A percentile compares a stretch with the other conserved stretches of the same genome.
Evolutionary conservation across 2,888 invertebrate genomes (phyloP).

Genomic region (Phragmatobia fuliginosa): DNA sequence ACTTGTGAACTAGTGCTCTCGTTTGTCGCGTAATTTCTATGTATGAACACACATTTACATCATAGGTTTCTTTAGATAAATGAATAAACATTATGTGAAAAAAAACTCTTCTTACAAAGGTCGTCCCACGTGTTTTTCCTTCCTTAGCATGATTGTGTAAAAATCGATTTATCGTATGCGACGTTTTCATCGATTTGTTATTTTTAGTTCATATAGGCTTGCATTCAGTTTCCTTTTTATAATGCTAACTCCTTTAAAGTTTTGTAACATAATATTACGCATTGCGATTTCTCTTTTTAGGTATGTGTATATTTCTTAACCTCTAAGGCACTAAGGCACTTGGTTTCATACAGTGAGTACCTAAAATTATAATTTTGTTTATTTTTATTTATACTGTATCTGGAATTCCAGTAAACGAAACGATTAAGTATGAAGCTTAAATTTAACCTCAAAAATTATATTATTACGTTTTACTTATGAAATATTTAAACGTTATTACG

Average conservation of each 20-base stretch:
- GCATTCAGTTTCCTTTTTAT: too few species aligned
- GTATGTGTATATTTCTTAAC: neutral
- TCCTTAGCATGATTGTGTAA: constrained; percentile 20
- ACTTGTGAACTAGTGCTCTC: too few species aligned
- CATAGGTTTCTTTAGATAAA: constrained; percentile 18
- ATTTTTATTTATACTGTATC: too few species aligned
- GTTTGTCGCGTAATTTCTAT: too few species aligned
- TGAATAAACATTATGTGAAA: neutral
- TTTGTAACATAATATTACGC: constrained; percentile 18
- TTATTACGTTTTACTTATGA: too few species aligned
- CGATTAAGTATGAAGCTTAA: too few species aligned
- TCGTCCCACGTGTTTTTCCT: constrained; percentile 22
- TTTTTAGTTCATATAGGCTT: neutral
- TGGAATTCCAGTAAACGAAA: too few species aligned
- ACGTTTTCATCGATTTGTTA: constrained; percentile 28
- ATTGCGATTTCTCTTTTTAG: neutral
- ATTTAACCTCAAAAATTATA: too few species aligned
- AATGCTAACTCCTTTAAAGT: constrained; percentile 11
- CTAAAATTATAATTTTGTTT: neutral
- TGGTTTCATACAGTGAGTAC: neutral
- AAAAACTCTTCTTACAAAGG: constrained; percentile 4
- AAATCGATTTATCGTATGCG: constrained; percentile 46
- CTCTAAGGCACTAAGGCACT: too few species aligned
- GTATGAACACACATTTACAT: neutral
- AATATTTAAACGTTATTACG: too few species aligned